Percentiles rank a stretch among this genome's conserved stretches.
Conservation (phyloP, 2,888 invertebrate genomes). For the Chrysolina americana region DNA sequence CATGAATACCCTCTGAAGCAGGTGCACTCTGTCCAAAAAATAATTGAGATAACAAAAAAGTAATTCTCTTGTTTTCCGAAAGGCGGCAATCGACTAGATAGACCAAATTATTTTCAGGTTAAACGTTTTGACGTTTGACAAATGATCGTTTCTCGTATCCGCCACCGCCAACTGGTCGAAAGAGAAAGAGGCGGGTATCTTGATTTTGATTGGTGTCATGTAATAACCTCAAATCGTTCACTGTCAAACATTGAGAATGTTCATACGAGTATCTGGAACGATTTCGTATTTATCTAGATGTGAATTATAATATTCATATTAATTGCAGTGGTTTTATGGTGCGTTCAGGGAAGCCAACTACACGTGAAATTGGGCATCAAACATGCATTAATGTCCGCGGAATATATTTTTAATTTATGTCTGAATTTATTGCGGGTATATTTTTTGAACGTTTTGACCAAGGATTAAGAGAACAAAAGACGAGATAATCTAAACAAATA, state of each 20-base stretch:
- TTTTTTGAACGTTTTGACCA: neutral
- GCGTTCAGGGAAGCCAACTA: neutral
- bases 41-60: constrained; percentile 42
- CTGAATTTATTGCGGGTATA: neutral
- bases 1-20: neutral
- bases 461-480: too few relatives aligned
- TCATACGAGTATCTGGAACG: constrained; percentile 17
- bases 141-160: constrained; percentile 41
- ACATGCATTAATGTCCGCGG: neutral
- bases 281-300: constrained; percentile 17
- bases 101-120: constrained; percentile 39
- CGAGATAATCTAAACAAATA: too few relatives aligned
- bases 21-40: constrained; percentile 4
- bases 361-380: constrained; percentile 13
- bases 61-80: constrained; percentile 41
- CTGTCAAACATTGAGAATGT: constrained; percentile 48
- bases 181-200: constrained; percentile 41
- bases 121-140: constrained; percentile 47
- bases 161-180: constrained; percentile 38
- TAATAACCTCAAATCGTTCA: constrained; percentile 60
- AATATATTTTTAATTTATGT: constrained; percentile 8
- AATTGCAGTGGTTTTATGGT: constrained; percentile 13
- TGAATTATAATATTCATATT: constrained; percentile 9
- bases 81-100: constrained; percentile 39
- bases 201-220: constrained; percentile 63